Conservation (phyloP, 2,797 vertebrate species). For the Spondyliosoma cantharus region DNA sequence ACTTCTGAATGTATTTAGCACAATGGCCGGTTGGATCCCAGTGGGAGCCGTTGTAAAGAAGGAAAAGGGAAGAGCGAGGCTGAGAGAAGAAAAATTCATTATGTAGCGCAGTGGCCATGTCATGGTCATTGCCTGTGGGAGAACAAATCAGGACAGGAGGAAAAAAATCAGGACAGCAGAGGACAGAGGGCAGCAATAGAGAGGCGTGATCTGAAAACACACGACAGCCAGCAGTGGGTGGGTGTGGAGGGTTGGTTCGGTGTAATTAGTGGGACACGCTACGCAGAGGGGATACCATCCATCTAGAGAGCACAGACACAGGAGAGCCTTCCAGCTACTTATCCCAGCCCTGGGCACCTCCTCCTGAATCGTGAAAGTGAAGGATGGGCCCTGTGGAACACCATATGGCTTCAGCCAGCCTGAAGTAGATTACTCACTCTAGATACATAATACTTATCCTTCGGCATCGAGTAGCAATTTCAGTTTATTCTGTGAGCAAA, state of each 20-base stretch:
- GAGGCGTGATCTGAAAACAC: conserved; percentile 52
- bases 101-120: conserved; percentile 43
- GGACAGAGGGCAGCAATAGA: conserved; percentile 41
- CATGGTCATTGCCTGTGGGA: conserved; percentile 54
- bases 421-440: conserved; percentile 56
- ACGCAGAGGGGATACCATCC: conserved; percentile 34
- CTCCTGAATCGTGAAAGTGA: conserved; percentile 48
- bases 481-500: conserved; percentile 57
- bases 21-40: conserved; percentile 28
- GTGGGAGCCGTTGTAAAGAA: conserved; percentile 27
- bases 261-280: conserved; percentile 55
- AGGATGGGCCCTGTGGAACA: conserved; percentile 46
- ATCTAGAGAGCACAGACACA: conserved; percentile 48
- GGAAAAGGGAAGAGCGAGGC: conserved; percentile 40
- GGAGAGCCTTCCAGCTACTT: conserved; percentile 44
- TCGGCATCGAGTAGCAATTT: conserved; percentile 63
- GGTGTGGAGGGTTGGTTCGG: conserved; percentile 7
- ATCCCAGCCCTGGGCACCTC: conserved; percentile 41
- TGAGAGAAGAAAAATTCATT: conserved; percentile 50
- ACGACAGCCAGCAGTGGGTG: conserved; percentile 29
- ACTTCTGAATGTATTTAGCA: conserved; percentile 45
- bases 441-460: conserved; percentile 67
- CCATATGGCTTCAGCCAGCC: conserved; percentile 59
- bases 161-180: conserved; percentile 50
- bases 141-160: conserved; percentile 54